Evolutionary conservation across 1,140 invertebrate genomes (phyloP).

Genomic region (Brachionus manjavacas): DNA sequence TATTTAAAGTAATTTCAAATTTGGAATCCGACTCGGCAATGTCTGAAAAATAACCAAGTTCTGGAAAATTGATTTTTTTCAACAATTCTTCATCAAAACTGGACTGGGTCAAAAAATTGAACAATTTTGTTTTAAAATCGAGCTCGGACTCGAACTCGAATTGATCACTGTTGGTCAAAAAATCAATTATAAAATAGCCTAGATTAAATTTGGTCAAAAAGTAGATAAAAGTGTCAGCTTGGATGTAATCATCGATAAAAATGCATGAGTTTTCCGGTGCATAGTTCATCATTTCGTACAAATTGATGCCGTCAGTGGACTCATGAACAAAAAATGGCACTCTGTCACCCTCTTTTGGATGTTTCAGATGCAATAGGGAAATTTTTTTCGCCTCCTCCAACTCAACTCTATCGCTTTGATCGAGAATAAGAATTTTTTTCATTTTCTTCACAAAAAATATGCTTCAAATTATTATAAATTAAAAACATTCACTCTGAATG

Average conservation of each 20-base stretch:
- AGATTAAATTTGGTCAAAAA: neutral
- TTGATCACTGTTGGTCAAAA: neutral
- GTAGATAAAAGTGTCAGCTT: neutral
- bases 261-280: neutral
- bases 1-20: neutral
- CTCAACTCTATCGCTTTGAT: neutral
- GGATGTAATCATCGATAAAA: neutral
- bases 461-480: neutral
- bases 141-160: neutral
- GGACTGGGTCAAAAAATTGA: neutral
- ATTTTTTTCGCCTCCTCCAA: neutral
- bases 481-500: neutral
- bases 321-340: neutral
- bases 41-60: neutral
- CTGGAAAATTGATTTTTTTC: neutral
- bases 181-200: slow-evolving; percentile 12
- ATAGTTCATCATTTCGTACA: slow-evolving; percentile 18
- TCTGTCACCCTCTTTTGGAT: neutral
- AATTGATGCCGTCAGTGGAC: neutral
- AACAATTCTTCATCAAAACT: neutral
- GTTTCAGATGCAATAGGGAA: neutral
- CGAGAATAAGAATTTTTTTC: slow-evolving; percentile 16
- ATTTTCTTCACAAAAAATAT: neutral
- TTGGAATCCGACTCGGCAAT: neutral
- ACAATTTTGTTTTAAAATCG: neutral